Percentiles rank a stretch among this genome's conserved stretches.
Evolutionary conservation across 2,888 invertebrate species (phyloP).

Genomic region (Cordylochernes scorpioides): DNA sequence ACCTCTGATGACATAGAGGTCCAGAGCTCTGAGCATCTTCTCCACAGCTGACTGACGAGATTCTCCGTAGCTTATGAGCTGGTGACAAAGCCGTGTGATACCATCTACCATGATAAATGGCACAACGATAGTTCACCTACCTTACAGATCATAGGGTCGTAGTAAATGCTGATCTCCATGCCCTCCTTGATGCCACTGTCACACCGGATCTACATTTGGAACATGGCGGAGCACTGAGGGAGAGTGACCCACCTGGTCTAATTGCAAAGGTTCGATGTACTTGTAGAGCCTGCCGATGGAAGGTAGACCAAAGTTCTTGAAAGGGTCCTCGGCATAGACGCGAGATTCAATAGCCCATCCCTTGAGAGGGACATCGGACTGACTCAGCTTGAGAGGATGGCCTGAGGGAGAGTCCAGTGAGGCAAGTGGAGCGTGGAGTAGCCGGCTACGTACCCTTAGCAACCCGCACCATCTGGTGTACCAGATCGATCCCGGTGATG

Average conservation of each 20-base stretch:
- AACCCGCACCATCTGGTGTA: slow-evolving; percentile 37
- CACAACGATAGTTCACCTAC: slow-evolving; percentile 16
- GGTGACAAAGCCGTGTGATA: too few species aligned
- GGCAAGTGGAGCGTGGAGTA: too few species aligned
- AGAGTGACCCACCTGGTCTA: neutral
- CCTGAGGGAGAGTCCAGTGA: too few species aligned
- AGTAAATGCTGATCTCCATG: slow-evolving; percentile 37
- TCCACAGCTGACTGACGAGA: slow-evolving; percentile 30
- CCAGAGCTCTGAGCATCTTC: slow-evolving; percentile 31
- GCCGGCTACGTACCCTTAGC: slow-evolving; percentile 29
- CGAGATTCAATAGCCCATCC: slow-evolving; percentile 16
- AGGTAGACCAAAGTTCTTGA: slow-evolving; percentile 35
- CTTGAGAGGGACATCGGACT: slow-evolving; percentile 27
- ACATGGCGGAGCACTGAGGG: neutral
- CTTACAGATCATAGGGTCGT: slow-evolving; percentile 42
- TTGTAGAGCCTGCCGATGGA: slow-evolving; percentile 33
- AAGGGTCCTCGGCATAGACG: slow-evolving; percentile 16
- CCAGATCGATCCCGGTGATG: slow-evolving; percentile 37
- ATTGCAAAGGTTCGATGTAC: slow-evolving; percentile 22
- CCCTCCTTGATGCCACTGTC: slow-evolving; percentile 39
- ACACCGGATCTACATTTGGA: slow-evolving; percentile 28
- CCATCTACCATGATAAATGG: too few species aligned
- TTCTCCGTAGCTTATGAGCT: slow-evolving; percentile 33
- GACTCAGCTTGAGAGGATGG: slow-evolving; percentile 29
- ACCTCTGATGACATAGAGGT: slow-evolving; percentile 35